Conservation (phyloP, 2,888 invertebrate species). For the Metellina segmentata region DNA sequence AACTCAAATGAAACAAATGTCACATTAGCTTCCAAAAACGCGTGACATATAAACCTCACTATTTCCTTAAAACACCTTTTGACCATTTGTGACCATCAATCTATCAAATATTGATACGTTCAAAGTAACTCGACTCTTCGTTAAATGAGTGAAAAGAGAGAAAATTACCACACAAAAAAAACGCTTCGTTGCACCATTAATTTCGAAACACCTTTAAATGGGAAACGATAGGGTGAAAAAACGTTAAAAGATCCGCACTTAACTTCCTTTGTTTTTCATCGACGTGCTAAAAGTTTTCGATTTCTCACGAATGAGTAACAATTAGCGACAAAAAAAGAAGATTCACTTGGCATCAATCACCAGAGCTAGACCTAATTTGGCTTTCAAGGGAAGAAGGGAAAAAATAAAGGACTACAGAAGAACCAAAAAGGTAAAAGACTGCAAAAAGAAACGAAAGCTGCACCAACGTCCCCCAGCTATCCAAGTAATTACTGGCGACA, state of each 20-base stretch:
- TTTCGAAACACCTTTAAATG: conserved; percentile 29
- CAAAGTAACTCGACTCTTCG: too few species aligned
- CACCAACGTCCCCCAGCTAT: conserved; percentile 14
- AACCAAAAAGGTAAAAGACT: conserved; percentile 17
- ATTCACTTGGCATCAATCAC: conserved; percentile 49
- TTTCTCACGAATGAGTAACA: conserved; percentile 55
- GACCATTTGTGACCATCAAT: too few species aligned
- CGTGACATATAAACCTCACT: too few species aligned
- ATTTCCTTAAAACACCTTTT: too few species aligned
- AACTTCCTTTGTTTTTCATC: conserved; percentile 59
- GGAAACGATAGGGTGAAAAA: not conserved
- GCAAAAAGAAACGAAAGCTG: conserved; percentile 11
- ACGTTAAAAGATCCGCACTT: conserved; percentile 47
- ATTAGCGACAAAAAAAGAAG: conserved; percentile 42
- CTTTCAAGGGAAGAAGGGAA: conserved; percentile 7
- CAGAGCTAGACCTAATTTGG: conserved; percentile 33
- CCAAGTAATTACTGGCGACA: conserved; percentile 53
- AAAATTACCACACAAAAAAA: not conserved
- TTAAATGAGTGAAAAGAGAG: not conserved
- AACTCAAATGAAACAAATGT: too few species aligned
- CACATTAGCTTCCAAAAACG: too few species aligned
- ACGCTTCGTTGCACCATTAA: conserved; percentile 2
- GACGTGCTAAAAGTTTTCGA: conserved; percentile 51
- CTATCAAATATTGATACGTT: too few species aligned
- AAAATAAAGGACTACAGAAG: conserved; percentile 19